Conservation (phyloP, 1,140 invertebrate species). For the Tenebrio molitor region DNA sequence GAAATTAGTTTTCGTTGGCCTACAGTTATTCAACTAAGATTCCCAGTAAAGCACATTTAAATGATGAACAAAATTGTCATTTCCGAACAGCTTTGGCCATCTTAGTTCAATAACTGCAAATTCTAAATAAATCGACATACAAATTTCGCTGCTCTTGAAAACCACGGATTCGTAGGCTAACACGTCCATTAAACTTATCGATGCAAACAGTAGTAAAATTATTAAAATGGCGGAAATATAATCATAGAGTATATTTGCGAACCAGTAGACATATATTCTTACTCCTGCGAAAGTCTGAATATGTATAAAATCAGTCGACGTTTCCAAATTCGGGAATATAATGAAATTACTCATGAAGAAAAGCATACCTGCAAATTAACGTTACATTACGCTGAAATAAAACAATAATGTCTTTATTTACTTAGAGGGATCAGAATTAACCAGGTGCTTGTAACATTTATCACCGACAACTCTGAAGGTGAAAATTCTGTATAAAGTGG, state of each 20-base stretch:
- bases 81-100: constrained; percentile 42
- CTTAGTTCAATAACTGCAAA: constrained; percentile 15
- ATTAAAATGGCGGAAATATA: constrained; percentile 48
- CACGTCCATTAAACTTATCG: constrained; percentile 15
- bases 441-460: constrained; percentile 52
- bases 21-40: too few species aligned
- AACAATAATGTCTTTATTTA: constrained; percentile 32
- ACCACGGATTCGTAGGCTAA: too few species aligned
- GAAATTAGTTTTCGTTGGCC: constrained; percentile 22
- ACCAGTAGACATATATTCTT: constrained; percentile 72
- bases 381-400: constrained; percentile 10
- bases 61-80: too few species aligned
- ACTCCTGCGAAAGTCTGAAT: constrained; percentile 77
- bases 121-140: neutral
- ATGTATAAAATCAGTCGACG: constrained; percentile 72
- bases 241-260: constrained; percentile 72
- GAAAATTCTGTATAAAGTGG: neutral
- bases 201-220: neutral
- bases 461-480: neutral
- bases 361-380: constrained; percentile 51
- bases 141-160: too few species aligned
- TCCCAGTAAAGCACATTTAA: constrained; percentile 14
- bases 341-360: constrained; percentile 66
- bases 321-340: constrained; percentile 69
- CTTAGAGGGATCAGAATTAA: constrained; percentile 60